These are phyloP conservation scores for Drosophila punjabiensis DNA, from an alignment of 1,140 invertebrate genomes.

Conservation along the genomic window DNA sequence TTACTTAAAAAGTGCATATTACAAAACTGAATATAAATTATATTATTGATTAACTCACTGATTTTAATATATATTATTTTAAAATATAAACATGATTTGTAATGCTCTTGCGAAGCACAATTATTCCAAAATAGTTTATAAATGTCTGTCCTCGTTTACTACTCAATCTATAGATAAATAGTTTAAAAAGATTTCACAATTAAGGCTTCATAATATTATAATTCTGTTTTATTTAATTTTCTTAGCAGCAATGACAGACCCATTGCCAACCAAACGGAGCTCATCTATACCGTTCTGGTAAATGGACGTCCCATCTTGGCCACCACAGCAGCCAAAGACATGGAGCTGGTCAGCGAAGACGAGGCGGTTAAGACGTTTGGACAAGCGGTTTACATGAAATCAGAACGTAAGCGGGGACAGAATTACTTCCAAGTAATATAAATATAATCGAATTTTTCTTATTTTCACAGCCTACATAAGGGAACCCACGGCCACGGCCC, in stretches of 20 bases:
- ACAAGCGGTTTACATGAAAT: slow-evolving; percentile 91
- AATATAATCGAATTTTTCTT: not conserved
- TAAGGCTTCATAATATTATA: not conserved
- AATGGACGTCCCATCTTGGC: slow-evolving; percentile 91
- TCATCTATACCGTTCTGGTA: slow-evolving; percentile 92
- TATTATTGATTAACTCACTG: not conserved
- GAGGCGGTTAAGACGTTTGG: slow-evolving; percentile 91
- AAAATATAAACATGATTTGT: not conserved
- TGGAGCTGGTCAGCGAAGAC: slow-evolving; percentile 90
- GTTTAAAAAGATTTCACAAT: no score
- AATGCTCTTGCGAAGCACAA: not conserved
- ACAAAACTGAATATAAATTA: no score
- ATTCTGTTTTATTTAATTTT: not conserved
- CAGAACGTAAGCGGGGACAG: slow-evolving; percentile 89
- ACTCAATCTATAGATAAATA: not conserved
- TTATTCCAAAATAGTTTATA: no score
- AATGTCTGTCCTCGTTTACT: not conserved
- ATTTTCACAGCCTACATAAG: slow-evolving; percentile 88
- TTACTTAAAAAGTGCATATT: not conserved
- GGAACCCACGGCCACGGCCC: slow-evolving; percentile 87
- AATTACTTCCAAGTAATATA: rapidly evolving
- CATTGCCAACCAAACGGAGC: slow-evolving; percentile 84
- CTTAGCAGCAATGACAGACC: slow-evolving; percentile 70
- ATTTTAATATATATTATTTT: not conserved
- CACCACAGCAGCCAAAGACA: slow-evolving; percentile 91